Base-by-base conservation (phyloP, 2,888 invertebrate genomes). In the Neoitamus cyanurus region DNA sequence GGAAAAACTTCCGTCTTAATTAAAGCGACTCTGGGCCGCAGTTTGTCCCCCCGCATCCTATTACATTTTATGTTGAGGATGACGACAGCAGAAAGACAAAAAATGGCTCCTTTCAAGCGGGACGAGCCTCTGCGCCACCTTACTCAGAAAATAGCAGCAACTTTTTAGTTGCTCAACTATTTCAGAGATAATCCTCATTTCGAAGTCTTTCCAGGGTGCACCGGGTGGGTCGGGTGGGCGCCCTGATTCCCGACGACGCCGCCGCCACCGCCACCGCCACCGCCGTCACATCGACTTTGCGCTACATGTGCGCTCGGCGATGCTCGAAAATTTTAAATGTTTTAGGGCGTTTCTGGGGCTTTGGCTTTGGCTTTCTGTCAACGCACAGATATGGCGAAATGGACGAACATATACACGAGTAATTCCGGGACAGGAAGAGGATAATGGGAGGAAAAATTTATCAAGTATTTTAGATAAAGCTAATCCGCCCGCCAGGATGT, bases 391-490 rank as follows among this genome's bases (percentile, higher is more conserved):
- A 46, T 13, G 69, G 75, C 36, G 42, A 77, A 77, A 30, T 77
- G 77, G 46, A 77, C 77, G n/a, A n/a, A 77, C 77, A 30, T n/a
- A 70, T 77, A 46, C 30, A 77, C 36, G 34, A 34, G 36, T 36
- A 46, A 46, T 77, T 9, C 15, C 77, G 77, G 46, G 11, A 11
- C 77, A 77, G 77, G 46, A 77, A 42, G 13, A 28, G 42, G 28
- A 77, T 77, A 42, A 77, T 77, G 46, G 46, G 37, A 20, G 42
- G 36, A 77, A 77, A 77, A 77, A 77, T 77, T 37, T 77, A 77
- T 77, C 77, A 77, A 77, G 46, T 46, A 77, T 46, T 77, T 77
- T 46, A 77, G 77, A 77, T 77, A 46, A 77, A 46, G 77, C 77
- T 46, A 77, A 77, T 77, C 28, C 46, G 25, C n/a, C 46, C 46